These are phyloP conservation scores for Drosophila neutralis DNA, from an alignment of 2,888 invertebrate species.

Conservation along the genomic window DNA sequence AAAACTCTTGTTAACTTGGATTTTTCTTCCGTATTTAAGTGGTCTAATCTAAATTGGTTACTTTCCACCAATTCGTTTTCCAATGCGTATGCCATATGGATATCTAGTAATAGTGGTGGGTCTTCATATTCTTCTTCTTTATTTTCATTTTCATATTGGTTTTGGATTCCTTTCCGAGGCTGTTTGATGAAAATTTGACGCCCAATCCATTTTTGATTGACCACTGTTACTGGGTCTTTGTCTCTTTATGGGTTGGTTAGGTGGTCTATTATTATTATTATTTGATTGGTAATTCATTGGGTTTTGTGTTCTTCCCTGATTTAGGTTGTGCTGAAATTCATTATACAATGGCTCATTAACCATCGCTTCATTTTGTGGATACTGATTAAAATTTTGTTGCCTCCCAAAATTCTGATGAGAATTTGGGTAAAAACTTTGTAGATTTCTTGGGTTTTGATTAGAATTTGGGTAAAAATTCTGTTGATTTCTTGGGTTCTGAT, in stretches of 20 bases:
- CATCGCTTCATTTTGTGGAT: background rate
- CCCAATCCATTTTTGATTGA: background rate
- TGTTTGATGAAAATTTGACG: background rate
- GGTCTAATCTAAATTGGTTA: no score
- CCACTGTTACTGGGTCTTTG: background rate
- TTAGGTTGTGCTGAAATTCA: background rate
- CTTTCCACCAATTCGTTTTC: no score
- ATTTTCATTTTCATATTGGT: background rate
- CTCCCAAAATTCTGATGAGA: no score
- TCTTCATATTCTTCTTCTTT: no score
- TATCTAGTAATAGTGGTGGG: no score
- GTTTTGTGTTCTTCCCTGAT: background rate
- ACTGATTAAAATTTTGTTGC: no score
- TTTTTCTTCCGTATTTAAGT: no score
- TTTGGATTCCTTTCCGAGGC: background rate
- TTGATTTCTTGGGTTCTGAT: background rate
- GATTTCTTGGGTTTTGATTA: background rate
- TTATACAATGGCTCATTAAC: background rate
- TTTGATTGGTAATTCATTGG: background rate
- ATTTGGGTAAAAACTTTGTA: background rate
- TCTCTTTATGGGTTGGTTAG: background rate
- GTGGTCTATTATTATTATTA: background rate
- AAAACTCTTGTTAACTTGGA: no score
- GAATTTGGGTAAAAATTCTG: background rate
- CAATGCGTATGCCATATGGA: no score